Evolutionary conservation across 1,140 invertebrate species (phyloP).

Genomic region (Chironomus striatipennis): DNA sequence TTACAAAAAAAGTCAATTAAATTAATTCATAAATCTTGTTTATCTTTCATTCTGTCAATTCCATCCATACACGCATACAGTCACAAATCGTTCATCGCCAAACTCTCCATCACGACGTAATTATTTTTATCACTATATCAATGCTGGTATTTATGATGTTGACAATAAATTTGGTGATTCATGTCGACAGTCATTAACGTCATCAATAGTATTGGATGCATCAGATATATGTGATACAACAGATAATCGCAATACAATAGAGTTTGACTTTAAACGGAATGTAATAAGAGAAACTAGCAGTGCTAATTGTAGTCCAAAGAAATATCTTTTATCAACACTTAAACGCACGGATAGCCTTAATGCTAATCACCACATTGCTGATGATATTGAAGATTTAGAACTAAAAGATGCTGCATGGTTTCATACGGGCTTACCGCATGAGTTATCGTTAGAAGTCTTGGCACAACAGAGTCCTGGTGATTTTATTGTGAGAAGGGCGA

Average conservation of each 20-base stretch:
- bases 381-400: slow-evolving; percentile 54
- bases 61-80: background rate
- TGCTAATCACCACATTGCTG: slow-evolving; percentile 20
- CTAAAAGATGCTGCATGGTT: slow-evolving; percentile 79
- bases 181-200: slow-evolving; percentile 17
- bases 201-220: slow-evolving; percentile 10
- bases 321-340: background rate
- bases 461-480: slow-evolving; percentile 79
- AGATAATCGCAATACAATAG: slow-evolving; percentile 3
- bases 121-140: slow-evolving; percentile 20
- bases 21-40: background rate
- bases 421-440: slow-evolving; percentile 85
- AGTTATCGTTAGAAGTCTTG: slow-evolving; percentile 67
- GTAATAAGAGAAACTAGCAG: slow-evolving; percentile 7
- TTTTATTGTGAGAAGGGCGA: slow-evolving; percentile 85
- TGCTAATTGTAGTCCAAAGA: slow-evolving; percentile 19
- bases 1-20: background rate
- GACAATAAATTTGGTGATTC: slow-evolving; percentile 19
- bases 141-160: slow-evolving; percentile 19
- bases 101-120: slow-evolving; percentile 6
- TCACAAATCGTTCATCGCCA: slow-evolving; percentile 17
- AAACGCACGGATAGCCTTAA: slow-evolving; percentile 18
- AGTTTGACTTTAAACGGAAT: background rate
- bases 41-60: background rate
- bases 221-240: background rate